A percentile compares a stretch with the other conserved stretches of the same genome.
Evolutionary conservation across 2,888 invertebrate genomes (phyloP).

Genomic region (Caenorhabditis sinica): DNA sequence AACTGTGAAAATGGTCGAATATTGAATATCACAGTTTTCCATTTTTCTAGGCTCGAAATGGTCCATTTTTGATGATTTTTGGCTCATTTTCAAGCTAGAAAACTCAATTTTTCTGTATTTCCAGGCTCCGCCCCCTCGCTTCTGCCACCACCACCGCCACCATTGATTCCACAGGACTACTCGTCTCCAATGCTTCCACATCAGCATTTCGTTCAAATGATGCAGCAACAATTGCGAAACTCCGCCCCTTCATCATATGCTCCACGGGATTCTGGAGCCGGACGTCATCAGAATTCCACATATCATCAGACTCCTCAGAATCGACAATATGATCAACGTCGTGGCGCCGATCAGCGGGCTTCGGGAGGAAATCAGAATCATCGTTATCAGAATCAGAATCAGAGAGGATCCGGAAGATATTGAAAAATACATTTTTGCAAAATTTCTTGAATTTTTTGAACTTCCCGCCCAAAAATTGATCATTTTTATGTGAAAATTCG

Average conservation of each 20-base stretch:
- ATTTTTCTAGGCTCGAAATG: too few species aligned
- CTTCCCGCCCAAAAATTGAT: too few species aligned
- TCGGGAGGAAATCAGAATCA: slow-evolving; percentile 8
- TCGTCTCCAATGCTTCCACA: slow-evolving; percentile 38
- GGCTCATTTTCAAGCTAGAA: too few species aligned
- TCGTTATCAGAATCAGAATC: background rate
- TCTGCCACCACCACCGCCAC: background rate
- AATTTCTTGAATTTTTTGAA: background rate
- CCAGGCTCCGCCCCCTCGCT: background rate
- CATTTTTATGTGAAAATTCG: too few species aligned
- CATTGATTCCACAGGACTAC: background rate
- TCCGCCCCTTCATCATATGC: background rate
- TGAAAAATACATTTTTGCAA: background rate
- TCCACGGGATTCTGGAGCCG: slow-evolving; percentile 2
- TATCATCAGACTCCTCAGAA: background rate
- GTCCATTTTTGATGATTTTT: too few species aligned
- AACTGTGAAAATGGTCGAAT: too few species aligned
- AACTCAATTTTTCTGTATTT: too few species aligned
- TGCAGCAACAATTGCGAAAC: slow-evolving; percentile 10
- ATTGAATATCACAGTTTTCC: too few species aligned
- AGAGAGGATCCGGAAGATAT: background rate
- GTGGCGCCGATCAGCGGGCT: slow-evolving; percentile 26
- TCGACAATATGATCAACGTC: background rate
- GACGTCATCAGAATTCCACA: slow-evolving; percentile 34
- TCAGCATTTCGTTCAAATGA: slow-evolving; percentile 37